Evolutionary conservation across 64 coral and sea anemone genomes (phyloP).

Genomic region (Trachythela sp.): DNA sequence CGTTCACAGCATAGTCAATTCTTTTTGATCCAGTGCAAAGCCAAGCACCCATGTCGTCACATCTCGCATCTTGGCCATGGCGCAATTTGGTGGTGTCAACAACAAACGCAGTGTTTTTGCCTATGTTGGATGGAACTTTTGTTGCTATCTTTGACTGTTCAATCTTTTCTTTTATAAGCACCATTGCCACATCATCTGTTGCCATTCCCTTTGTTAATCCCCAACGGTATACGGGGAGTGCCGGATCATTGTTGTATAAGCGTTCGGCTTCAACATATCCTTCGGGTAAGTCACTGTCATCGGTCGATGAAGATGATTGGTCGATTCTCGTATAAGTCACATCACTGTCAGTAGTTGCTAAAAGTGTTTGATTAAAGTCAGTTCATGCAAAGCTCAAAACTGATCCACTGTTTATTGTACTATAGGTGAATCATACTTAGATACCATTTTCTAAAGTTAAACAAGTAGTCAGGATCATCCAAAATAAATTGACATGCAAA

Average conservation of each 20-base stretch:
- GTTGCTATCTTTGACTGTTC: background rate
- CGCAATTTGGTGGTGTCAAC: conserved; percentile 4
- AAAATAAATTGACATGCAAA: too few species aligned
- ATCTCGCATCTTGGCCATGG: background rate
- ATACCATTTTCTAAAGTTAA: too few species aligned
- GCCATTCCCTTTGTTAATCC: background rate
- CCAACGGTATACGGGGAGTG: background rate
- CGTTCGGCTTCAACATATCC: too few species aligned
- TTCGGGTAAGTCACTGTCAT: background rate
- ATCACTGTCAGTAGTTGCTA: background rate
- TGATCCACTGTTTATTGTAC: too few species aligned
- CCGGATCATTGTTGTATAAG: background rate
- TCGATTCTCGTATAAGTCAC: background rate
- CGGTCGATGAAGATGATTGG: background rate
- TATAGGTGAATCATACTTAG: too few species aligned
- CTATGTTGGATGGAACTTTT: background rate
- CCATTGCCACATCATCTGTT: background rate
- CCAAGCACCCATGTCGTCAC: conserved; percentile 7
- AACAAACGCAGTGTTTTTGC: conserved; percentile 16
- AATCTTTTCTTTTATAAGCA: background rate
- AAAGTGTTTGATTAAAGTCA: background rate
- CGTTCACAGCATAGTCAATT: background rate
- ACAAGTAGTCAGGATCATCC: too few species aligned
- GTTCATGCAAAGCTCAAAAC: too few species aligned
- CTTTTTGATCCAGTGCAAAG: background rate